A percentile compares a stretch with the other conserved stretches of the same genome.
Evolutionary conservation across 2,888 invertebrate genomes (phyloP).

Genomic region (Thera britannica): DNA sequence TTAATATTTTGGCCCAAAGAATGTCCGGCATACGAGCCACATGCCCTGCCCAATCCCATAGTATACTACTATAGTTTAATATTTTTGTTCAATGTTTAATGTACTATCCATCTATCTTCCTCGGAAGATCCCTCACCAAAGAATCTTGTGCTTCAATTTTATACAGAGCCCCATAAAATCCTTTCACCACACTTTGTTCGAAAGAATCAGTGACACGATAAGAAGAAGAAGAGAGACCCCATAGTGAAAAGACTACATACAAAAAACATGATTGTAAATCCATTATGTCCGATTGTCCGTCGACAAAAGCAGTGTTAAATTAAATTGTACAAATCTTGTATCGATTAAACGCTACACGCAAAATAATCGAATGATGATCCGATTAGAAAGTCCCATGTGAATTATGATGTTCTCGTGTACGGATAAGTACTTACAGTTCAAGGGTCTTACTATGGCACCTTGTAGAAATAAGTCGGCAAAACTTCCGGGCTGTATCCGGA

Average conservation of each 20-base stretch:
- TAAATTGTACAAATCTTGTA: constrained; percentile 53
- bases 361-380: constrained; percentile 50
- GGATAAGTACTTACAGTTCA: constrained; percentile 15
- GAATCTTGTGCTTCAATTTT: no score
- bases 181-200: no score
- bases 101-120: no score
- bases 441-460: constrained; percentile 10
- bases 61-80: no score
- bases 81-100: no score
- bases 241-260: not conserved
- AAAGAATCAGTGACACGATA: no score
- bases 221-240: no score
- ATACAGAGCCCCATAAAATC: no score
- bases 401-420: constrained; percentile 29
- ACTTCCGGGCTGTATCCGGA: not conserved
- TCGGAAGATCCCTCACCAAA: no score
- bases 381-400: constrained; percentile 53
- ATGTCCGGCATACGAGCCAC: no score
- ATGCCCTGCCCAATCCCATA: no score
- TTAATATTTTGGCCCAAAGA: no score
- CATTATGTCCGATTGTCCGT: constrained; percentile 27
- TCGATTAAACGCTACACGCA: constrained; percentile 61
- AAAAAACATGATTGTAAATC: constrained; percentile 28
- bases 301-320: constrained; percentile 28
- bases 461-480: not conserved